Percentiles rank a stretch among this genome's conserved stretches.
Conservation (phyloP, 1,140 invertebrate genomes). For the Ostrea edulis region DNA sequence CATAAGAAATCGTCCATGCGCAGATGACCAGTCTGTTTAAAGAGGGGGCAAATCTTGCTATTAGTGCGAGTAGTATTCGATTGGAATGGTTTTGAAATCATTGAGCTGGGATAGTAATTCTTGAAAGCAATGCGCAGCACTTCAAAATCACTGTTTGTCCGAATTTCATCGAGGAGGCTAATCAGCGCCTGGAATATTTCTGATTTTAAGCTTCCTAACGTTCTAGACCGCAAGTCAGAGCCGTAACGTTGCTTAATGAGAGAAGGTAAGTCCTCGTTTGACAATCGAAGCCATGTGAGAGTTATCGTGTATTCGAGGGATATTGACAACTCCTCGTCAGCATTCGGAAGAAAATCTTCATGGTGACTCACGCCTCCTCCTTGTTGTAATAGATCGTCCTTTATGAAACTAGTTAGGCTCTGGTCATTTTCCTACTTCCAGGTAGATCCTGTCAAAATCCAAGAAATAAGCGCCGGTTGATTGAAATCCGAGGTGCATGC, state of each 20-base stretch:
- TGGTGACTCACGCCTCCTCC: conserved; percentile 51
- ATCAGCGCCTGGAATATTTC: conserved; percentile 56
- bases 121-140: conserved; percentile 48
- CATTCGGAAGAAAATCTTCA: conserved; percentile 37
- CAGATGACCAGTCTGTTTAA: conserved; percentile 45
- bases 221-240: conserved; percentile 54
- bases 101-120: no score
- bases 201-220: conserved; percentile 54
- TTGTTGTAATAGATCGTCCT: conserved; percentile 58
- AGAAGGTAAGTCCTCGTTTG: conserved; percentile 56
- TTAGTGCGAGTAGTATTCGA: no score
- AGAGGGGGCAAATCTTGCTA: conserved; percentile 13
- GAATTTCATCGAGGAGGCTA: conserved; percentile 54
- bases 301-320: conserved; percentile 65
- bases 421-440: no score
- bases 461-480: conserved; percentile 56
- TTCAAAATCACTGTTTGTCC: conserved; percentile 43
- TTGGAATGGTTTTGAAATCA: no score
- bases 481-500: conserved; percentile 60
- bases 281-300: conserved; percentile 62
- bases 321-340: conserved; percentile 61
- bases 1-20: conserved; percentile 39
- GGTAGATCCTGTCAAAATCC: conserved; percentile 53
- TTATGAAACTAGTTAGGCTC: conserved; percentile 57
- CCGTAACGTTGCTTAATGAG: conserved; percentile 65